Evolutionary conservation across 2,797 vertebrate species (phyloP).

Genomic region (Microtus obscurus): DNA sequence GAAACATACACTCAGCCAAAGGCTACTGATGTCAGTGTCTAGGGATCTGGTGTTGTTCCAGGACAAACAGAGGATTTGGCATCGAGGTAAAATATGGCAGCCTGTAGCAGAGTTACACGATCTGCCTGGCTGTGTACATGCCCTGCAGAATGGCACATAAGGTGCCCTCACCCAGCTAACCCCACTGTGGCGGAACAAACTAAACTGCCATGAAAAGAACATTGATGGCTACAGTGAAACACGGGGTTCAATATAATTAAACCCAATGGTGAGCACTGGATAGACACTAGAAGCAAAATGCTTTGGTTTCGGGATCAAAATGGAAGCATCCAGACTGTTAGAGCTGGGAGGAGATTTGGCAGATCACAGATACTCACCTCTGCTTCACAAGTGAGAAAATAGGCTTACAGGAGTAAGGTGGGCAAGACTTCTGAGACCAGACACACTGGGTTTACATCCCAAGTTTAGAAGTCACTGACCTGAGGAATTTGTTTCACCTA

Average conservation of each 20-base stretch:
- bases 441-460: neutral
- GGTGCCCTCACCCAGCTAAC: neutral
- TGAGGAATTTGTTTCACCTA: neutral
- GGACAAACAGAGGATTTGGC: conserved; percentile 27
- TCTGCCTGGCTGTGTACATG: neutral
- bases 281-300: neutral
- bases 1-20: neutral
- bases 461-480: neutral
- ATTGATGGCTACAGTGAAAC: neutral
- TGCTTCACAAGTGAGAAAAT: neutral
- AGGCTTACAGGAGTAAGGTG: neutral
- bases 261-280: neutral
- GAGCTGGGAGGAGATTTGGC: neutral
- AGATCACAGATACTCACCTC: neutral
- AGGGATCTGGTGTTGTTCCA: neutral
- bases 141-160: conserved; percentile 42
- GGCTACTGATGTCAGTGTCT: neutral
- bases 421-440: neutral
- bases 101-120: neutral
- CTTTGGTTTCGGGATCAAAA: neutral
- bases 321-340: neutral
- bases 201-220: neutral
- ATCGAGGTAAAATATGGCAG: neutral
- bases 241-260: neutral
- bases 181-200: neutral